A percentile compares a stretch with the other conserved stretches of the same genome.
Conservation (phyloP, 1,140 invertebrate genomes). For the Hylyphantes graminicola region DNA sequence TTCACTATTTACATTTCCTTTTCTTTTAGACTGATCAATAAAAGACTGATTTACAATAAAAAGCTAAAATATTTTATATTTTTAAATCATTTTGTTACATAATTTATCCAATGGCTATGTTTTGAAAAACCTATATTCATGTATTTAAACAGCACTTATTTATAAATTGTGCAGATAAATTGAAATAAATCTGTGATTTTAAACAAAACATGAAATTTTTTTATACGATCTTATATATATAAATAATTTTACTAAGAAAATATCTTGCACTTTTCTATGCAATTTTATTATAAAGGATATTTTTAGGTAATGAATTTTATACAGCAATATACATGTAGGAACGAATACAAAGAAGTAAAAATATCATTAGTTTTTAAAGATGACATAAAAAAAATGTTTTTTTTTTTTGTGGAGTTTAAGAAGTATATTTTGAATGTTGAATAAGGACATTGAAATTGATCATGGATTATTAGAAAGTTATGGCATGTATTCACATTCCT, state of each 20-base stretch:
- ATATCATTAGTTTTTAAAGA: background rate
- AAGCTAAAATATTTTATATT: background rate
- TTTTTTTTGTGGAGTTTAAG: background rate
- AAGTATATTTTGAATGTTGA: background rate
- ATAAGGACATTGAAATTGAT: background rate
- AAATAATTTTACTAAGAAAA: background rate
- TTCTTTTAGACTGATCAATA: background rate
- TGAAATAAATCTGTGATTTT: background rate
- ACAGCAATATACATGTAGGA: background rate
- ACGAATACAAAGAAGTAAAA: background rate
- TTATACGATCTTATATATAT: background rate
- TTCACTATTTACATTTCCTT: too few relatives aligned
- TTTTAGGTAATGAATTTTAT: background rate
- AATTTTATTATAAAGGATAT: background rate
- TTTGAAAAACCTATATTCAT: background rate
- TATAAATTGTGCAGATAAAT: background rate
- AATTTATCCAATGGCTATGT: background rate
- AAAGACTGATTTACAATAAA: background rate
- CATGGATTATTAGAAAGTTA: background rate
- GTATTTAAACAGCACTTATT: background rate
- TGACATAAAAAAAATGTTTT: background rate
- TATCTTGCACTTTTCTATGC: background rate
- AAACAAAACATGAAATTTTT: background rate
- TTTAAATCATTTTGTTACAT: background rate
- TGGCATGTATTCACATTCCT: conserved; percentile 35